Base-by-base conservation (phyloP, 1,140 invertebrate genomes). In the Lucilia sericata region DNA sequence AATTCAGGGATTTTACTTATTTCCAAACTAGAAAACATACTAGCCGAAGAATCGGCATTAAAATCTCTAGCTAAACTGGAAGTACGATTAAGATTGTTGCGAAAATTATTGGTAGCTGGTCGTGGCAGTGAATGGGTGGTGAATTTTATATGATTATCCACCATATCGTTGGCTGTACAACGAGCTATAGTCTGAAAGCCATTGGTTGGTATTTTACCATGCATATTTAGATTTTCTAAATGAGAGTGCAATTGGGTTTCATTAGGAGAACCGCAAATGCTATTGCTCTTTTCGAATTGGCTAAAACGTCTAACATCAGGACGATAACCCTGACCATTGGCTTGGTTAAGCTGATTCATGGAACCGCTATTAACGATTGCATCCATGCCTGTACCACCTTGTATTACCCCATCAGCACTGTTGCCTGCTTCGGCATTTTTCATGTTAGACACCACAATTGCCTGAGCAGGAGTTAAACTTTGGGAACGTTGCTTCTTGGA, bases 401-500 rank as follows among this genome's bases (percentile, higher is more conserved):
- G 81, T 36, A 86, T 86, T 14, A 86, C 42, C 19, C 84, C 84
- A 85, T 86, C 86, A 10, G 86, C 86, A 74, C 85, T 88, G 10
- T 87, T 86, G 3, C 86, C 84, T 30, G 91, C 90, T n/a, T 88
- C 86, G 5, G 89, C 90, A 17, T 80, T 82, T 47, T 86, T 83
- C 0, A 85, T 81, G 75, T 88, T 89, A 85, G 86, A 87, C 17
- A 90, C 88, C 34, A 88, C 88, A 87, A 88, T 88, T 0, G 90
- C 89, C 87, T 93, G 93, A 13, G 92, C 92, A 0, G 94, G 94
- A 0, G 94, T 95, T 36, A 95, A 86, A 30, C 94, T 95, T 87
- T 94, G 94, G 8, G 94, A 94, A 51, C 94, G 91, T 87, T 95
- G 94, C 86, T 95, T 94, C 87, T 95, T 95, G 83, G 93, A 93